Evolutionary conservation across 2,888 invertebrate species (phyloP), one percentile per base, ranked within the genome.

Genomic region (Dicranocentrus wangi): DNA sequence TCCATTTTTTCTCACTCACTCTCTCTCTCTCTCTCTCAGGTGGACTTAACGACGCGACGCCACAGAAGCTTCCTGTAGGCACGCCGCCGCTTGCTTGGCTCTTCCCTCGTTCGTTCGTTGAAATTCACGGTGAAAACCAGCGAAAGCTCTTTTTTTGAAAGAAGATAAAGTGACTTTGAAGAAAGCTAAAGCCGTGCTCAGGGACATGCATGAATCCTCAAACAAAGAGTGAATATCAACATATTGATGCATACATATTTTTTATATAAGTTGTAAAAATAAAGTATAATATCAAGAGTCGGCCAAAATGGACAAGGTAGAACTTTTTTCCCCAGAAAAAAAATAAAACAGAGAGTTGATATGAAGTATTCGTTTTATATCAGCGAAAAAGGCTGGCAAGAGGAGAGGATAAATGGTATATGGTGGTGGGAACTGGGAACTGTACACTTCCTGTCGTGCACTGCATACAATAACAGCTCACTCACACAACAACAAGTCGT

Each of bases 121-220:
- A 39, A 39, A 39, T 39, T 39, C 39, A 39, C 39, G n/a, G 47
- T 47, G 25, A 58, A 43, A 63, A 58, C 23, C n/a, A 39, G 17
- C 10, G 55, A 55, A 21, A 70, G 55, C 43, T 32, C 19, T 42
- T 55, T n/a, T n/a, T 27, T 58, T 69, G 25, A 25, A 58, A 55
- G 23, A 70, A 39, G 60, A 71, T 61, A 71, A 58, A 71, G 60
- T 42, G 60, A n/a, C 60, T 61, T 47, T 60, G 47, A 72, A 61
- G 72, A 61, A 51, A 65, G 32, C 51, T 71, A 47, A 71, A 70
- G 60, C 73, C 65, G 63, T 1, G 63, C 63, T 53, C 73, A 73
- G 61, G 72, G 61, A 61, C 51, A 51, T 58, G 25, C 58, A 25
- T n/a, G 25, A 27, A 61, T 61, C 47, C 71, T 19, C 19, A 60